Conservation (phyloP, 2,113 vertebrate genomes). For the Heteronetta atricapilla region DNA sequence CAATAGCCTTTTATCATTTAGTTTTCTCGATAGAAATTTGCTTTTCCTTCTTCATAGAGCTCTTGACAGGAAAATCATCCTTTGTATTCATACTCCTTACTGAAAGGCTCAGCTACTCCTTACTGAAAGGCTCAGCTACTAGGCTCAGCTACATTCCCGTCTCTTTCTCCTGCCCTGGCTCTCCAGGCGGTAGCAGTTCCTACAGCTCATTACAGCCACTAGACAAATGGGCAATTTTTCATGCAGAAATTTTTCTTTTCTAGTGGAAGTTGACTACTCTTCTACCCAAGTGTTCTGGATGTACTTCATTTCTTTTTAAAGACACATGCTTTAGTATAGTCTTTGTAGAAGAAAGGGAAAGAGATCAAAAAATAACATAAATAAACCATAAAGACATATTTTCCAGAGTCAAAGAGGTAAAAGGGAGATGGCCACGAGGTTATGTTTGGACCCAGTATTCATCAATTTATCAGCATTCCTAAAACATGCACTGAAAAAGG, state of each 20-base stretch:
- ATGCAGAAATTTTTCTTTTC: background rate
- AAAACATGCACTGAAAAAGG: background rate
- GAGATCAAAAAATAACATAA: background rate
- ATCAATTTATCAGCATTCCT: background rate
- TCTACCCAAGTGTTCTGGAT: background rate
- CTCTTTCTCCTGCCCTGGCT: background rate
- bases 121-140: background rate
- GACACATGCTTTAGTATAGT: background rate
- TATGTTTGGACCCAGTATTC: background rate
- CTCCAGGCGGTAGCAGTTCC: background rate
- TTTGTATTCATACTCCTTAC: background rate
- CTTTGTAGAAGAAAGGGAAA: background rate
- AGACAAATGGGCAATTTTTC: background rate
- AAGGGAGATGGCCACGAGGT: accelerated
- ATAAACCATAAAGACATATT: background rate
- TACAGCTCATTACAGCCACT: background rate
- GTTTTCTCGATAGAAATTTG: background rate
- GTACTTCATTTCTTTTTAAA: background rate
- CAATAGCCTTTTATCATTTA: background rate
- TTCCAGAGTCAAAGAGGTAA: background rate
- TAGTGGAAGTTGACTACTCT: background rate
- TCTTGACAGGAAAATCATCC: background rate
- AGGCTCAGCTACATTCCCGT: background rate
- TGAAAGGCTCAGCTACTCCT: background rate
- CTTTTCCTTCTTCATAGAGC: background rate